Evolutionary conservation across 2,113 vertebrate genomes (phyloP), one percentile per base, ranked within the genome.

Genomic region (Spermophilus dauricus): DNA sequence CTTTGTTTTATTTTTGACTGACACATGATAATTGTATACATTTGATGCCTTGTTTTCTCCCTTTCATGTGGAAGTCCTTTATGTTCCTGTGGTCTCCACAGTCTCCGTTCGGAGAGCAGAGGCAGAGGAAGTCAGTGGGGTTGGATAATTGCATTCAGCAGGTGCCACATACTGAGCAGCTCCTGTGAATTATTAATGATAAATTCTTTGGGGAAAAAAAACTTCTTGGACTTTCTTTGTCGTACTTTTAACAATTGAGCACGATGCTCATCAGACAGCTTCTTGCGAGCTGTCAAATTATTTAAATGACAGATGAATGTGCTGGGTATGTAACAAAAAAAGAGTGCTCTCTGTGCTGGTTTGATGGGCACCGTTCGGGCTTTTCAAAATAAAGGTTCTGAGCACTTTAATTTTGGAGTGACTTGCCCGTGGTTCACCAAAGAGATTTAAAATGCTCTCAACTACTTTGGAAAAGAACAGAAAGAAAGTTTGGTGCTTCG

Each of bases 241-340:
- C 84, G 53, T 94, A 94, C 97, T 98, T 97, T 98, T 98, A 98
- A 97, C 97, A 97, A 89, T 81, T 91, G 86, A 98, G 96, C 80
- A 78, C n/a, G 63, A 84, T 86, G 37, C 90, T 97, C 90, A 70
- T 97, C 84, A 94, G 97, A 90, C 84, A 72, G 95, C 96, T 94
- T 69, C 96, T 94, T 86, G 56, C 56, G 72, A 97, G 97, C 97
- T 98, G 98, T 98, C 98, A 98, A 72, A 75, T 98, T 83, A 96
- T 95, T 97, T 97, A 98, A 98, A 98, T 95, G 97, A 97, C 58
- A 96, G 96, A 96, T 90, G 94, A 85, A 39, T 14, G 30, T 24
- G 72, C 96, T 97, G 92, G 65, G 96, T 92, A 84, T 92, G 95
- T 86, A 30, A 90, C 86, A 76, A 96, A 97, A 96, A 83, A 89